phyloP scores from a whole-genome alignment of 2,888 invertebrate genomes.

The Cerastis rubricosa region DNA sequence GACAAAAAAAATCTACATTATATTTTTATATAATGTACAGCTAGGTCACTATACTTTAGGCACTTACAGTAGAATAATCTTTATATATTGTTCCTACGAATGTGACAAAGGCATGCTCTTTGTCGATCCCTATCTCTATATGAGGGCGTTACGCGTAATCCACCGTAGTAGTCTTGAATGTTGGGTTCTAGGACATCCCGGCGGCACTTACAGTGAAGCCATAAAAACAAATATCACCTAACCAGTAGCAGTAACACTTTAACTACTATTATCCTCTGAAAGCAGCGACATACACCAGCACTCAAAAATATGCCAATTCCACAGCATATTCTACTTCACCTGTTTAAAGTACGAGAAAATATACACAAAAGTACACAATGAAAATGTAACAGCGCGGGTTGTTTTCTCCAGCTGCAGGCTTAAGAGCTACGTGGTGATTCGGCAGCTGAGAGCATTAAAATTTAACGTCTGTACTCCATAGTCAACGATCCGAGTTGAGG shows the following conservation, averaged over 20 bases:
- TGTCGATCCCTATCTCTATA: background rate
- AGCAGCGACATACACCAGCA: background rate
- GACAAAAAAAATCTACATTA: no score
- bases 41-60: background rate
- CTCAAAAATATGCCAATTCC: background rate
- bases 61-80: background rate
- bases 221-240: background rate
- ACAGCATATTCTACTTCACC: constrained; percentile 5
- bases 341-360: constrained; percentile 9
- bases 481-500: constrained; percentile 32
- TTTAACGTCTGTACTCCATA: constrained; percentile 38
- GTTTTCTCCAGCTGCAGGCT: constrained; percentile 27
- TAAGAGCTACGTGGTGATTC: constrained; percentile 43
- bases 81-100: background rate
- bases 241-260: background rate
- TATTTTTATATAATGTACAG: no score
- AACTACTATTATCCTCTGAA: background rate
- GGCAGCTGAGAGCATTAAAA: constrained; percentile 51
- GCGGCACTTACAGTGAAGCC: background rate
- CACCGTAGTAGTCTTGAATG: background rate
- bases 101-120: background rate
- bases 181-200: background rate
- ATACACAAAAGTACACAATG: constrained; percentile 18
- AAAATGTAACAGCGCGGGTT: constrained; percentile 16
- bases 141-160: background rate